Evolutionary conservation across 2,113 vertebrate species (phyloP), one percentile per base, ranked within the genome.

Genomic region (Brevimyrus niger): DNA sequence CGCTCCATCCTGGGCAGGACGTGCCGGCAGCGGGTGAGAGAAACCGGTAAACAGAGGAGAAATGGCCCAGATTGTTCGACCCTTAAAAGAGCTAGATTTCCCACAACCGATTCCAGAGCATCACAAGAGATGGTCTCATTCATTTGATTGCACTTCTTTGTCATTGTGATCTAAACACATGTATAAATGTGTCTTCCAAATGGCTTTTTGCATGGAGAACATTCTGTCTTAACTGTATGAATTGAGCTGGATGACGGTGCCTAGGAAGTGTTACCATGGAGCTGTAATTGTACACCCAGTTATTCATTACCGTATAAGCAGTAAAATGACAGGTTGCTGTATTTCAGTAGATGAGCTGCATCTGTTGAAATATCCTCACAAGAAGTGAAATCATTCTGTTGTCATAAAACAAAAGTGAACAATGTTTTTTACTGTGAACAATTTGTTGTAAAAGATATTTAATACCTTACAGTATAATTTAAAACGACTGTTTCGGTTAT

Each of bases 241-340:
- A 82, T 31, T 90, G 88, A 83, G 76, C 88, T 87, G 85, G 27
- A 86, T 61, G 58, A 61, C 15, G 15, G 48, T 51, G 55, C 48
- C 85, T 46, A 73, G 88, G 88, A 35, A 58, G 46, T 84, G 91
- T 91, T 92, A 87, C 86, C 89, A 92, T 90, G 89, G 88, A 47
- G 27, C 90, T 90, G 50, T 46, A 90, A 69, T 44, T 86, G 89
- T 89, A 90, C 89, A 80, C 48, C 73, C 50, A 86, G 87, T 44
- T 2, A 91, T 91, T 90, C 89, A 89, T 91, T 88, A 86, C 82
- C 42, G 69, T 50, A 9, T 6, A 86, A 46, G 46, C 15, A 31
- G 87, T n/a, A 86, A 87, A 90, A 88, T 84, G 90, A 88, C 55
- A 86, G 84, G 89, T 88, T 61, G 87, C n/a, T 73, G 80, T 73